These are phyloP conservation scores for Strix uralensis DNA, from an alignment of 2,113 vertebrate genomes.

Conservation along the genomic window DNA sequence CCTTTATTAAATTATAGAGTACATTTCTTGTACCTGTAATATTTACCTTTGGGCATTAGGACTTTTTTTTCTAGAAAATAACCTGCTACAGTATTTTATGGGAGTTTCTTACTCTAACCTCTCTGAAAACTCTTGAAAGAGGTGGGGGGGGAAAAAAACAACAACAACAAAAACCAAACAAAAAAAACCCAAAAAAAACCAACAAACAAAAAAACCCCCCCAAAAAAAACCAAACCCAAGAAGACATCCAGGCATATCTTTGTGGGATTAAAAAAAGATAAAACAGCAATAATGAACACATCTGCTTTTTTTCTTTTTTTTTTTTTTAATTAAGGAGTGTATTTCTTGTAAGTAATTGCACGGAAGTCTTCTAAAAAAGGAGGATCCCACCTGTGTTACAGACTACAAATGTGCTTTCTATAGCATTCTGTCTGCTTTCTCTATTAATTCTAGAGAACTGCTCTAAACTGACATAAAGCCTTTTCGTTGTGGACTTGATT, in stretches of 20 bases:
- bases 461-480: neutral
- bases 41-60: constrained; percentile 13
- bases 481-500: neutral
- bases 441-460: neutral
- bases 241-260: neutral
- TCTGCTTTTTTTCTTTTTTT: neutral
- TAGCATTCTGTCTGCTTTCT: neutral
- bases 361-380: neutral
- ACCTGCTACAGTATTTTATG: neutral
- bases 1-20: neutral
- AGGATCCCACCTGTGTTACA: neutral
- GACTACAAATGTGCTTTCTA: neutral
- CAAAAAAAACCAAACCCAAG: too few relatives aligned
- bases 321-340: neutral
- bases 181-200: too few relatives aligned
- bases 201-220: too few relatives aligned
- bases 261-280: neutral
- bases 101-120: neutral
- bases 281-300: neutral
- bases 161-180: too few relatives aligned
- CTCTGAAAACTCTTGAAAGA: neutral
- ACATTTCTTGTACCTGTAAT: neutral
- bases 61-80: neutral
- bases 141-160: neutral
- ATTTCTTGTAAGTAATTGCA: neutral